phyloP scores from a whole-genome alignment of 2,113 vertebrate genomes.

The Crotophaga sulcirostris region DNA sequence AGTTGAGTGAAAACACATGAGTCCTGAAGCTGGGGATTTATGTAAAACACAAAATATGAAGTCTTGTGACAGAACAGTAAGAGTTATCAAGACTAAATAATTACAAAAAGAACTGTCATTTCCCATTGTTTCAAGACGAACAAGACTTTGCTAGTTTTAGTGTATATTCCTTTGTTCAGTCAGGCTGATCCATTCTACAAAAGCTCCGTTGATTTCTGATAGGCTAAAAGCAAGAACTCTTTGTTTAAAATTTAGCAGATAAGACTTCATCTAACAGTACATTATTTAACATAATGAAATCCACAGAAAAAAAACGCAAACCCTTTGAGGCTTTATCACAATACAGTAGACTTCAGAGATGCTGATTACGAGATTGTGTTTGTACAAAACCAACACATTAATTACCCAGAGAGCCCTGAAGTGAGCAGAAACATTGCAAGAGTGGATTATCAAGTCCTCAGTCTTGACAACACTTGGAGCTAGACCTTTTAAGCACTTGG shows the following conservation, averaged over 20 bases:
- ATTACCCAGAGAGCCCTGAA: slow-evolving; percentile 44
- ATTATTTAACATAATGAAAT: slow-evolving; percentile 25
- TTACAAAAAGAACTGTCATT: neutral
- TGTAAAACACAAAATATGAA: neutral
- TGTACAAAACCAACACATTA: slow-evolving; percentile 23
- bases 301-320: neutral
- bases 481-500: slow-evolving; percentile 20
- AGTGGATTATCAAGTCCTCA: slow-evolving; percentile 30
- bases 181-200: neutral
- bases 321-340: slow-evolving; percentile 18
- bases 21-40: neutral
- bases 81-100: neutral
- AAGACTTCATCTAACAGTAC: neutral
- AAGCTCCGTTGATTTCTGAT: neutral
- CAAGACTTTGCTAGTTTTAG: neutral
- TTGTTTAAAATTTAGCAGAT: slow-evolving; percentile 2
- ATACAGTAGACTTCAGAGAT: slow-evolving; percentile 15
- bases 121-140: neutral
- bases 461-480: slow-evolving; percentile 18
- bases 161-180: neutral
- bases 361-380: slow-evolving; percentile 1
- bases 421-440: slow-evolving; percentile 22
- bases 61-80: neutral
- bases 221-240: neutral
- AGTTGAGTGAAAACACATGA: neutral